These are phyloP conservation scores for Papilio polyxenes DNA, from an alignment of 1,140 invertebrate genomes.

Conservation along the genomic window DNA sequence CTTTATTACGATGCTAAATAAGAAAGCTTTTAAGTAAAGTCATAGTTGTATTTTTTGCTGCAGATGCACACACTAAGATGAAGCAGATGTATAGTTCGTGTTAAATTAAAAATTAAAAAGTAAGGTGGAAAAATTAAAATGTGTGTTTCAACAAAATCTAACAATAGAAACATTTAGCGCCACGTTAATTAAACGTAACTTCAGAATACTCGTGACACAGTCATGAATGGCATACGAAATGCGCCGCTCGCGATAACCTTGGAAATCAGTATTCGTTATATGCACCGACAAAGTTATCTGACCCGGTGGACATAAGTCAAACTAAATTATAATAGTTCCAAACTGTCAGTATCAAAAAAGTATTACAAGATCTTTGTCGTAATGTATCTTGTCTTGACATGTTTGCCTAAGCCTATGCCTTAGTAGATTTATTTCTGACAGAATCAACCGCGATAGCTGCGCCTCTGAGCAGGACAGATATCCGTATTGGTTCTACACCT, in stretches of 20 bases:
- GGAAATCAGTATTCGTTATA: conserved; percentile 3
- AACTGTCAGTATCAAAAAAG: too few species aligned
- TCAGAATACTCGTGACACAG: background rate
- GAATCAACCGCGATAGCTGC: background rate
- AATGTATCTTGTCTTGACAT: too few species aligned
- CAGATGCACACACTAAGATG: too few species aligned
- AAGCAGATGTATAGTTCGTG: background rate
- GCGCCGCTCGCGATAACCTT: conserved; percentile 9
- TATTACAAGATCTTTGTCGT: too few species aligned
- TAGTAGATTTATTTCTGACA: too few species aligned
- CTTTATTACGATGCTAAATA: too few species aligned
- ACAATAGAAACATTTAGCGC: conserved; percentile 9
- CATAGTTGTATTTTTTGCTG: too few species aligned
- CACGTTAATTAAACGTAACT: conserved; percentile 13
- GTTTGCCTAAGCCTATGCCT: too few species aligned
- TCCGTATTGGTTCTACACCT: too few species aligned
- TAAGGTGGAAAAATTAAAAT: background rate
- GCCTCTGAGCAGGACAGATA: background rate
- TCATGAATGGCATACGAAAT: conserved; percentile 28
- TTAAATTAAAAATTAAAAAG: background rate
- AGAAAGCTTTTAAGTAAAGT: too few species aligned
- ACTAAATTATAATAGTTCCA: too few species aligned
- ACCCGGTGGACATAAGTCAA: background rate
- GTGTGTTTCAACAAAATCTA: background rate
- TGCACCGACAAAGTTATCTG: background rate